Conservation (phyloP, 2,888 invertebrate genomes). For the Rotaria magnacalcarata region DNA sequence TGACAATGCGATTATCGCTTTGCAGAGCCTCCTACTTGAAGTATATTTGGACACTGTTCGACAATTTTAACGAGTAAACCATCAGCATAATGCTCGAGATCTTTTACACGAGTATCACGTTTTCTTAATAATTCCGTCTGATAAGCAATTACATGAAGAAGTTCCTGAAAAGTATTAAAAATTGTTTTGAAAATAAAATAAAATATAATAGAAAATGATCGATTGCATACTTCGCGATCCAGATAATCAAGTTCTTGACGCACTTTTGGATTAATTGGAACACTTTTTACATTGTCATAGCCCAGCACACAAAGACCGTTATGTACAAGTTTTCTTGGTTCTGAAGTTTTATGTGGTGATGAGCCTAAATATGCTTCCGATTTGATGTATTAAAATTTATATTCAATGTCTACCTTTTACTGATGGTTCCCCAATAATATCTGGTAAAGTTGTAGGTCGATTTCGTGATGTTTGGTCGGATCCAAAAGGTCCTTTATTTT, state of each 20-base stretch:
- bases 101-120: neutral
- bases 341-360: neutral
- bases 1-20: neutral
- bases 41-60: slow-evolving; percentile 1
- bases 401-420: neutral
- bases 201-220: neutral
- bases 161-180: neutral
- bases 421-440: neutral
- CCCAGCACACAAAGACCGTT: neutral
- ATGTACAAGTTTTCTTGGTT: neutral
- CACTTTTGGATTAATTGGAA: neutral
- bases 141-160: neutral
- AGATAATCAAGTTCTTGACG: slow-evolving; percentile 22
- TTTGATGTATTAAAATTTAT: neutral
- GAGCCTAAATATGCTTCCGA: neutral
- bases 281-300: neutral
- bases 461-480: neutral
- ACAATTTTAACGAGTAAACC: slow-evolving; percentile 26
- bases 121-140: neutral
- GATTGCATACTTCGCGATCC: neutral
- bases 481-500: neutral
- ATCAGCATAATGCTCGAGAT: neutral
- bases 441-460: neutral
- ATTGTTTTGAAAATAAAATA: neutral
- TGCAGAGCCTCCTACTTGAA: neutral